Evolutionary conservation across 1,140 invertebrate species (phyloP).

Genomic region (Maconellicoccus hirsutus): DNA sequence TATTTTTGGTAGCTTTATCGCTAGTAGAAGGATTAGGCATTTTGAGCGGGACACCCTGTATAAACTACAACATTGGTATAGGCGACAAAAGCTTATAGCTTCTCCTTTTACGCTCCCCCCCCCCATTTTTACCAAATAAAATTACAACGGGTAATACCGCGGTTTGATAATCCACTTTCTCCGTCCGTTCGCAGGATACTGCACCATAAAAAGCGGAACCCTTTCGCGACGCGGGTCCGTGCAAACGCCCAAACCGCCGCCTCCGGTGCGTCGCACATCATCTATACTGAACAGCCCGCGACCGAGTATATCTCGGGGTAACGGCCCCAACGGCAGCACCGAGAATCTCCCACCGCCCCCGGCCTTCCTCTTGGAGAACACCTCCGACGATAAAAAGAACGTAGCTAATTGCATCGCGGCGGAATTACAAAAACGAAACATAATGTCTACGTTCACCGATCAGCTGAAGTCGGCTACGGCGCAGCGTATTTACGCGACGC

Average conservation of each 20-base stretch:
- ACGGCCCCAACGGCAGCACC: slow-evolving; percentile 32
- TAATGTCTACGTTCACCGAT: slow-evolving; percentile 12
- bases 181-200: slow-evolving; percentile 33
- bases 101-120: too few relatives aligned
- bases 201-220: slow-evolving; percentile 35
- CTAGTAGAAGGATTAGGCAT: too few relatives aligned
- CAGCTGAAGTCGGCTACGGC: slow-evolving; percentile 1
- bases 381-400: slow-evolving; percentile 25
- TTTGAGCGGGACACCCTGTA: too few relatives aligned
- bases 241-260: slow-evolving; percentile 59
- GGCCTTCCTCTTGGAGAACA: slow-evolving; percentile 51
- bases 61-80: too few relatives aligned
- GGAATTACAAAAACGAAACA: slow-evolving; percentile 28
- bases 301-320: slow-evolving; percentile 24
- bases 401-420: slow-evolving; percentile 27
- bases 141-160: too few relatives aligned
- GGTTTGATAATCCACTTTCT: too few relatives aligned
- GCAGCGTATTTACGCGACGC: slow-evolving; percentile 12
- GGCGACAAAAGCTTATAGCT: too few relatives aligned
- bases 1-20: too few relatives aligned
- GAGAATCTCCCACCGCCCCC: slow-evolving; percentile 73
- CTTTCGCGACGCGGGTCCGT: slow-evolving; percentile 46
- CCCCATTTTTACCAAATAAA: too few relatives aligned
- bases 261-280: slow-evolving; percentile 72
- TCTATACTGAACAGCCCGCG: slow-evolving; percentile 51